A percentile compares a stretch with the other conserved stretches of the same genome.
Evolutionary conservation across 2,888 invertebrate species (phyloP).

Genomic region (Cynaeus angustus): DNA sequence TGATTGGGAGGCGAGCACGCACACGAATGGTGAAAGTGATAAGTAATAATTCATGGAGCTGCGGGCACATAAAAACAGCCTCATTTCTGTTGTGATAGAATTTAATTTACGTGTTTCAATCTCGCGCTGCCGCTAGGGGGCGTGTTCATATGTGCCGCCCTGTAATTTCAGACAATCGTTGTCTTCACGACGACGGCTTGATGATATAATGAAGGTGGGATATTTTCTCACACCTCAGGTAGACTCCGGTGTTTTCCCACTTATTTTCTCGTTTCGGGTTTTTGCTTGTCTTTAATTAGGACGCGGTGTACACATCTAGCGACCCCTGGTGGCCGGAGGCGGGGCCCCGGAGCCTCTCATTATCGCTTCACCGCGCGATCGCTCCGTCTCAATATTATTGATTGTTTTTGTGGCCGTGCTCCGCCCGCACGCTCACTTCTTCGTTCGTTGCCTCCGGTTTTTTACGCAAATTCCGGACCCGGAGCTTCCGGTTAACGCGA

Average conservation of each 20-base stretch:
- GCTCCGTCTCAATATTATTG: constrained; percentile 73
- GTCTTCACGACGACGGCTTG: constrained; percentile 72
- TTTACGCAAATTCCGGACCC: constrained; percentile 19
- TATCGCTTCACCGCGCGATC: constrained; percentile 74
- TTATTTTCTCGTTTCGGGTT: constrained; percentile 67
- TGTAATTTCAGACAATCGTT: constrained; percentile 72
- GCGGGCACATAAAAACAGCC: constrained; percentile 54
- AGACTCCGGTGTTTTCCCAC: constrained; percentile 69
- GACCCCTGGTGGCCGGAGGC: constrained; percentile 63
- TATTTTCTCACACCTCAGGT: constrained; percentile 72
- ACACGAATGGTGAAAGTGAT: constrained; percentile 67
- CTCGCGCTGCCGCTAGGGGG: constrained; percentile 59
- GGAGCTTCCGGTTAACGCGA: constrained; percentile 30
- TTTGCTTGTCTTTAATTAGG: constrained; percentile 53
- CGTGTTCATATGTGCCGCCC: constrained; percentile 69
- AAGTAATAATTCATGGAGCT: constrained; percentile 64
- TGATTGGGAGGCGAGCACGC: constrained; percentile 58
- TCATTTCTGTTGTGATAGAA: constrained; percentile 66
- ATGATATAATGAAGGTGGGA: constrained; percentile 72
- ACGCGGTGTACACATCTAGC: constrained; percentile 51
- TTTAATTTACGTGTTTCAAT: constrained; percentile 71
- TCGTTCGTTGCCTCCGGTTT: constrained; percentile 42
- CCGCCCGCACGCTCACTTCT: constrained; percentile 53
- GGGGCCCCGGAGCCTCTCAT: constrained; percentile 74
- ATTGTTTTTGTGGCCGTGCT: constrained; percentile 73